Percentiles rank a stretch among this genome's conserved stretches.
Conservation (phyloP, 1,140 invertebrate genomes). For the Anastrepha obliqua region DNA sequence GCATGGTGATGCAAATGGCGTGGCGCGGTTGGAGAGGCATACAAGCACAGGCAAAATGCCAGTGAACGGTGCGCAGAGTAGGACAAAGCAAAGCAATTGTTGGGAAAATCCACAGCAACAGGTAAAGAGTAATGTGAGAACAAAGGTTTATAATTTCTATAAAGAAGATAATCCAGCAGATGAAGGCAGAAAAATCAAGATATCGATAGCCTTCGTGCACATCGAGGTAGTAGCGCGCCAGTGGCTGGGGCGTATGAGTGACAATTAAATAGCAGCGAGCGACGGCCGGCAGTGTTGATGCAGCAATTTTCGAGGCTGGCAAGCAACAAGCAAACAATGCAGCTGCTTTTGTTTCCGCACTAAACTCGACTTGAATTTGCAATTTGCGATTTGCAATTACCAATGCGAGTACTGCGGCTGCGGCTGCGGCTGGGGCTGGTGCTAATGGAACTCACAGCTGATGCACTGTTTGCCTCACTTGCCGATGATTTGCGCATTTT, state of each 20-base stretch:
- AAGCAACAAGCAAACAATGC: slow-evolving; percentile 17
- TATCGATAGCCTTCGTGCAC: not conserved
- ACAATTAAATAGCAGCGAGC: slow-evolving; percentile 12
- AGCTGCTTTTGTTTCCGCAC: slow-evolving; percentile 39
- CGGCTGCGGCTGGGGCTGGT: not conserved
- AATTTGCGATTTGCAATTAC: not conserved
- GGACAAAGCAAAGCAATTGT: not conserved
- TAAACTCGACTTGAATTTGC: slow-evolving; percentile 37
- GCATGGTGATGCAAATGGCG: too few species aligned
- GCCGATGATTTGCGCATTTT: not conserved
- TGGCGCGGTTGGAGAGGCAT: not conserved
- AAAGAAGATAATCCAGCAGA: not conserved
- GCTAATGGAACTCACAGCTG: not conserved
- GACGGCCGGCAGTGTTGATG: not conserved
- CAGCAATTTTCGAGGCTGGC: not conserved
- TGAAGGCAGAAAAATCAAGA: not conserved
- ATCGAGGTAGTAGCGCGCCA: not conserved
- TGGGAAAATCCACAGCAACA: not conserved
- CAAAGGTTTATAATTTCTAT: not conserved
- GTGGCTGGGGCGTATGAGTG: slow-evolving; percentile 44
- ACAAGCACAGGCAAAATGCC: not conserved
- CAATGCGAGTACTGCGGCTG: not conserved
- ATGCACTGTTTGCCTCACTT: not conserved
- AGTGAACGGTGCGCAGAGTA: not conserved
- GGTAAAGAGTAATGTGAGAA: not conserved